These are phyloP conservation scores for Pocillopora verrucosa DNA, from an alignment of 64 coral and sea anemone genomes.

Conservation along the genomic window DNA sequence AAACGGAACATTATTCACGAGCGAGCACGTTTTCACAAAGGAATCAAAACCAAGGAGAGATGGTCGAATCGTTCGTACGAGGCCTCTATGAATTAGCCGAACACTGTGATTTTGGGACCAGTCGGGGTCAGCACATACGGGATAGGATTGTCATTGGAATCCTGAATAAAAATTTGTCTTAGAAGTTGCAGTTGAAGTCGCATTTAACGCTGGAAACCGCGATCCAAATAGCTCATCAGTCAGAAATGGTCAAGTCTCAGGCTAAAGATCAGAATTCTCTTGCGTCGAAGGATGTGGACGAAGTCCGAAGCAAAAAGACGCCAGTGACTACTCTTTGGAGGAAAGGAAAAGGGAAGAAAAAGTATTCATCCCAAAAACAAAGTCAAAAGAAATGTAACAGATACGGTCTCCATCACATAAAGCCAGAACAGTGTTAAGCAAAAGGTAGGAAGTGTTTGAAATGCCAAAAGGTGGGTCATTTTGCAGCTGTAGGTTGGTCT, in stretches of 20 bases:
- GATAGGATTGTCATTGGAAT: constrained; percentile 32
- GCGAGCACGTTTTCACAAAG: background rate
- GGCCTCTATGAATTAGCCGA: background rate
- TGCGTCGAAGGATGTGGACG: background rate
- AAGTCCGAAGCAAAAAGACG: background rate
- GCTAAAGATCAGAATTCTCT: background rate
- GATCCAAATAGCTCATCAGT: constrained; percentile 7
- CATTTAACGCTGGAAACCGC: background rate
- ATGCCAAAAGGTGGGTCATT: background rate
- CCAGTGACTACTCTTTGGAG: background rate
- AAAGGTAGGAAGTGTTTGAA: constrained; percentile 24
- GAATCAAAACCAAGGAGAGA: background rate
- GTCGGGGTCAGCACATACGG: constrained; percentile 5
- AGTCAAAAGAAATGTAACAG: background rate
- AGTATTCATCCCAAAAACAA: no score
- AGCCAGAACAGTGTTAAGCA: constrained; percentile 7
- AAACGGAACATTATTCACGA: background rate
- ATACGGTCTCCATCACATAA: background rate
- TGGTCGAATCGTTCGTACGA: background rate
- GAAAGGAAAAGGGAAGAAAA: no score
- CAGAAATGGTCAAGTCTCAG: background rate
- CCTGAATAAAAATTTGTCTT: constrained; percentile 3
- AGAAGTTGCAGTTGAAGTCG: constrained; percentile 30
- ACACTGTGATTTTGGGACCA: background rate
- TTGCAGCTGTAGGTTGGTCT: constrained; percentile 16